Conservation (phyloP, 2,797 vertebrate species). For the Helicolenus hilgendorfi region DNA sequence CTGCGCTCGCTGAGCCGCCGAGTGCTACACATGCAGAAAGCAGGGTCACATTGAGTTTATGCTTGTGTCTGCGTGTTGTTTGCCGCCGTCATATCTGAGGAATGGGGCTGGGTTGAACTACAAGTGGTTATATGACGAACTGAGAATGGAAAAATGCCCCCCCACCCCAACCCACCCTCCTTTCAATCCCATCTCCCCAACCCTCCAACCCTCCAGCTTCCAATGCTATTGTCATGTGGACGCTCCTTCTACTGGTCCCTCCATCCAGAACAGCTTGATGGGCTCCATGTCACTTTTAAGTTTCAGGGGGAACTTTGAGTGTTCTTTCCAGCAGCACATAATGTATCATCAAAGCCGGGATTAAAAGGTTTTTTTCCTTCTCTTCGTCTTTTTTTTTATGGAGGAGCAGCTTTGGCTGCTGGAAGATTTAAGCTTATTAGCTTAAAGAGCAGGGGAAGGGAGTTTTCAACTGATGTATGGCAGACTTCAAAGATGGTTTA, state of each 20-base stretch:
- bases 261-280: slow-evolving; percentile 58
- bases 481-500: slow-evolving; percentile 92
- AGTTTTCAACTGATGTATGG: slow-evolving; percentile 89
- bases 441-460: slow-evolving; percentile 88
- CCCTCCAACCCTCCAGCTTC: slow-evolving; percentile 36
- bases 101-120: slow-evolving; percentile 33
- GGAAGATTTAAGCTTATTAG: slow-evolving; percentile 92
- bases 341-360: slow-evolving; percentile 91
- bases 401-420: slow-evolving; percentile 86
- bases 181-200: not conserved
- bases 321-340: slow-evolving; percentile 84
- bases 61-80: slow-evolving; percentile 61
- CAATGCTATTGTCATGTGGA: slow-evolving; percentile 44
- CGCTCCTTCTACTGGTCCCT: slow-evolving; percentile 42
- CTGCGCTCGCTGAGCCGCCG: slow-evolving; percentile 66
- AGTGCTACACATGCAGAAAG: slow-evolving; percentile 73
- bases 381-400: slow-evolving; percentile 37
- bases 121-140: slow-evolving; percentile 43
- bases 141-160: slow-evolving; percentile 8
- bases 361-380: slow-evolving; percentile 78
- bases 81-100: slow-evolving; percentile 39
- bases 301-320: slow-evolving; percentile 82
- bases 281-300: slow-evolving; percentile 76
- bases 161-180: not conserved
- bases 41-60: slow-evolving; percentile 79